These are phyloP conservation scores for Pteropus alecto DNA, from an alignment of 2,113 vertebrate genomes.

Conservation along the genomic window DNA sequence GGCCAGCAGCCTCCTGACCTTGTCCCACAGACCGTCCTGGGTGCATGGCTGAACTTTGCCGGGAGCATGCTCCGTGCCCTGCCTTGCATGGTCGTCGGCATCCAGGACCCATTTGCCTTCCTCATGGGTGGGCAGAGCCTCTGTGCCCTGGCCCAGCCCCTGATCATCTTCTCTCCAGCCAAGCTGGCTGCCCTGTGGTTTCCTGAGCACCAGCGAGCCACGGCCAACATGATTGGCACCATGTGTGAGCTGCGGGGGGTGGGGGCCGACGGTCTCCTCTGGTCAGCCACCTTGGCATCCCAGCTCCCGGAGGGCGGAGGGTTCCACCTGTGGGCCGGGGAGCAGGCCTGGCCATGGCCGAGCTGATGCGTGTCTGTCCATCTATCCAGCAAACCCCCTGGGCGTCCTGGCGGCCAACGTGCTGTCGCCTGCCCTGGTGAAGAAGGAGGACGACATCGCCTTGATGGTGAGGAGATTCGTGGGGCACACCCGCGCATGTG, in stretches of 20 bases:
- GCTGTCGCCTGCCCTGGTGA: constrained; percentile 87
- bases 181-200: constrained; percentile 97
- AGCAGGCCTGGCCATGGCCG: neutral
- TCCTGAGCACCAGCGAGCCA: constrained; percentile 92
- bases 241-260: constrained; percentile 89
- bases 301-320: neutral
- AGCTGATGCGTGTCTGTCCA: neutral
- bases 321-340: neutral
- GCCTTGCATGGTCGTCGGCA: constrained; percentile 21
- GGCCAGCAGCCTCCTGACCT: neutral
- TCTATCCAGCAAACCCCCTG: constrained; percentile 89
- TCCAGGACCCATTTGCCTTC: constrained; percentile 66
- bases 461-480: constrained; percentile 85
- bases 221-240: constrained; percentile 92
- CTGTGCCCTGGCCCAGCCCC: constrained; percentile 91
- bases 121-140: constrained; percentile 91
- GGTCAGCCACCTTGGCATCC: fast-evolving
- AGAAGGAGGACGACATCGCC: constrained; percentile 78
- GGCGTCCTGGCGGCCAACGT: constrained; percentile 92
- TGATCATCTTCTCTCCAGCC: constrained; percentile 93
- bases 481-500: neutral
- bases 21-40: constrained; percentile 86
- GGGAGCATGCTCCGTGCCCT: constrained; percentile 86
- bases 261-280: neutral
- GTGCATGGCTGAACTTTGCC: constrained; percentile 91